Percentiles rank a stretch among this genome's conserved stretches.
These are phyloP conservation scores for Pyrgus malvae DNA, from an alignment of 2,888 invertebrate genomes.

Conservation along the genomic window DNA sequence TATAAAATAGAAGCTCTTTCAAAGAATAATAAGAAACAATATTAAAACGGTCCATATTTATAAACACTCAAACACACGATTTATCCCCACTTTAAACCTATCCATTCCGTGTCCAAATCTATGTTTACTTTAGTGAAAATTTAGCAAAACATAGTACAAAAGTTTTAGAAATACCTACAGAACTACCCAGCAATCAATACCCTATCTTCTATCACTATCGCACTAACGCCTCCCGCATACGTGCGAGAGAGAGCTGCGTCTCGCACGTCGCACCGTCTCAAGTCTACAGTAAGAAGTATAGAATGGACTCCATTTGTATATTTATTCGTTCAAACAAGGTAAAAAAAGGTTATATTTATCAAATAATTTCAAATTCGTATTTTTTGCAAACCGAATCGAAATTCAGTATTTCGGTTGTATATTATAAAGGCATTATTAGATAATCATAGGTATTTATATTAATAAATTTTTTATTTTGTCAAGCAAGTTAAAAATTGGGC, in stretches of 20 bases:
- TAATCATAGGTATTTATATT: slow-evolving; percentile 1
- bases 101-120: slow-evolving; percentile 74
- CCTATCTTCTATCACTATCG: slow-evolving; percentile 70
- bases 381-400: slow-evolving; percentile 10
- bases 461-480: slow-evolving; percentile 11
- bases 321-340: slow-evolving; percentile 27
- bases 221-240: slow-evolving; percentile 56
- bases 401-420: slow-evolving; percentile 24
- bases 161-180: slow-evolving; percentile 78
- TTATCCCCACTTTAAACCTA: slow-evolving; percentile 55
- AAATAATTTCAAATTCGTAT: slow-evolving; percentile 26
- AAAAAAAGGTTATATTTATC: slow-evolving; percentile 21
- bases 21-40: slow-evolving; percentile 45
- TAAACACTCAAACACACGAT: slow-evolving; percentile 48
- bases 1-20: slow-evolving; percentile 72
- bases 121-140: slow-evolving; percentile 77
- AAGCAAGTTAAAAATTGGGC: slow-evolving; percentile 24
- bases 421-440: slow-evolving; percentile 11
- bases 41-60: slow-evolving; percentile 39
- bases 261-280: slow-evolving; percentile 59
- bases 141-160: slow-evolving; percentile 82
- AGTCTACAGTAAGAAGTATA: slow-evolving; percentile 45
- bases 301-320: slow-evolving; percentile 50
- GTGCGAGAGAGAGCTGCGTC: slow-evolving; percentile 58
- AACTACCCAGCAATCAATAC: slow-evolving; percentile 75